Evolutionary conservation across 2,113 vertebrate genomes (phyloP).

Genomic region (Vulpes ferrilata): DNA sequence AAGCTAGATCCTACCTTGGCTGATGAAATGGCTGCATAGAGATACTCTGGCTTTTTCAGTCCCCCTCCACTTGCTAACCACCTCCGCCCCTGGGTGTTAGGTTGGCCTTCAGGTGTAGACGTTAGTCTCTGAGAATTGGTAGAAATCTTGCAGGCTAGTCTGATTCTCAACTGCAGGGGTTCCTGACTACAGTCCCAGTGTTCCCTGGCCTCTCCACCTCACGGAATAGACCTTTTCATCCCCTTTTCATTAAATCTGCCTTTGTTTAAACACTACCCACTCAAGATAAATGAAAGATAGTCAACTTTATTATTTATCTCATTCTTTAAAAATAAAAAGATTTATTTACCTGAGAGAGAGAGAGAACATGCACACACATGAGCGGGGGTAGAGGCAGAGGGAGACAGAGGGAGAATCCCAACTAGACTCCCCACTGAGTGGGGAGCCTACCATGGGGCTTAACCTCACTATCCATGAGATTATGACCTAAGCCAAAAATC

Average conservation of each 20-base stretch:
- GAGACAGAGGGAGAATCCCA: neutral
- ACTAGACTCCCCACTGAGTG: neutral
- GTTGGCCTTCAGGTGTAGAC: neutral
- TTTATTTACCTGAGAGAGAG: neutral
- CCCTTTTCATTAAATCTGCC: slow-evolving; percentile 5
- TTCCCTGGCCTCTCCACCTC: neutral
- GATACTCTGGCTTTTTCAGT: neutral
- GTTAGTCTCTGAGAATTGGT: neutral
- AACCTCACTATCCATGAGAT: neutral
- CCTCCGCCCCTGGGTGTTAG: neutral
- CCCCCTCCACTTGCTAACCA: rapidly evolving
- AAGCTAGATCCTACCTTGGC: neutral
- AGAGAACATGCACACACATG: neutral
- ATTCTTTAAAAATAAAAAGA: neutral
- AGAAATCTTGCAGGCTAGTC: neutral
- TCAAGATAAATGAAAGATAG: slow-evolving; percentile 24
- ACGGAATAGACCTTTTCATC: neutral
- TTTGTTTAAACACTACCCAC: neutral
- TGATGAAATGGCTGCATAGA: neutral
- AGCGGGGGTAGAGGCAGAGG: neutral
- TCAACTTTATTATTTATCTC: slow-evolving; percentile 17
- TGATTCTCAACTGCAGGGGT: neutral
- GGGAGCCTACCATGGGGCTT: neutral
- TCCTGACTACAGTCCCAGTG: neutral
- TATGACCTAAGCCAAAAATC: neutral